Percentiles rank a stretch among this genome's conserved stretches.
Evolutionary conservation across 2,888 invertebrate genomes (phyloP).

Genomic region (Hedya salicella): DNA sequence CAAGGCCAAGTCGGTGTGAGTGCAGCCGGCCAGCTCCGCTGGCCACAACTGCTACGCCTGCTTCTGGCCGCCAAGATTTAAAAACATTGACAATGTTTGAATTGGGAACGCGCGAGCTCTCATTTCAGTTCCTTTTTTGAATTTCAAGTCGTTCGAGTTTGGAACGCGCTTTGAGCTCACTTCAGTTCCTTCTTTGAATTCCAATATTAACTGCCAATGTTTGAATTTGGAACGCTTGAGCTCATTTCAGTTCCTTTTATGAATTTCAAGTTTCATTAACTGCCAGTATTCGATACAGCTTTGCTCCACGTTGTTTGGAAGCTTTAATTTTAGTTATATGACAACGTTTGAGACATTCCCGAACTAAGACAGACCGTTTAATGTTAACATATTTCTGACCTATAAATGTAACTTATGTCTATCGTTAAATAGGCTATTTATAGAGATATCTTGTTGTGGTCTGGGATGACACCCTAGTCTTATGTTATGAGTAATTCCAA

Average conservation of each 20-base stretch:
- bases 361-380: constrained; percentile 46
- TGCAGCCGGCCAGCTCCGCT: constrained; percentile 69
- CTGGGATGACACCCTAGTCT: constrained; percentile 67
- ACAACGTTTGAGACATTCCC: constrained; percentile 49
- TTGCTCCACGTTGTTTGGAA: constrained; percentile 41
- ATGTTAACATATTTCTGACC: constrained; percentile 52
- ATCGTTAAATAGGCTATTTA: constrained; percentile 49
- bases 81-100: constrained; percentile 70
- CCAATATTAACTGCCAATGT: not conserved
- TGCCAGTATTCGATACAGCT: constrained; percentile 40
- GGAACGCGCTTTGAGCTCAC: constrained; percentile 14
- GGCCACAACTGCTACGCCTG: constrained; percentile 72
- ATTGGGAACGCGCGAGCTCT: constrained; percentile 46
- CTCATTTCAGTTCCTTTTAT: constrained; percentile 53
- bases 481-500: constrained; percentile 61
- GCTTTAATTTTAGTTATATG: constrained; percentile 45
- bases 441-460: constrained; percentile 55
- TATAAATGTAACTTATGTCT: constrained; percentile 60
- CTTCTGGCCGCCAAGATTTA: constrained; percentile 69
- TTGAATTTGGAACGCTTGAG: constrained; percentile 47
- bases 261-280: constrained; percentile 51
- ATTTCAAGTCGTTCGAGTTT: constrained; percentile 47
- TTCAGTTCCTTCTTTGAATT: constrained; percentile 9
- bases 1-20: constrained; percentile 81
- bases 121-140: constrained; percentile 53